Evolutionary conservation across 1,140 invertebrate species (phyloP).

Genomic region (Galleria mellonella): DNA sequence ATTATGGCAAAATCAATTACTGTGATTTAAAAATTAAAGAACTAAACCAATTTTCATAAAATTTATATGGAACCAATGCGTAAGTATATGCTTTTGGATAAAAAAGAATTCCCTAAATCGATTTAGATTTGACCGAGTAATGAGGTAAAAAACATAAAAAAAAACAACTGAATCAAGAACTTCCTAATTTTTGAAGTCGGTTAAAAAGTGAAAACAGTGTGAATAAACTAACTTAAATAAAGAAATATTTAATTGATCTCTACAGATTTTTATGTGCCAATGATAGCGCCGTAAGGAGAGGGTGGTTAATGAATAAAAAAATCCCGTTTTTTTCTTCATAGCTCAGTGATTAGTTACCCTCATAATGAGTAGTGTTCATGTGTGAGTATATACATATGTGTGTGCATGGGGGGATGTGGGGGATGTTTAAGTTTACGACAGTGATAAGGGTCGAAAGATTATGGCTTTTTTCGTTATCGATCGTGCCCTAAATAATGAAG

Average conservation of each 20-base stretch:
- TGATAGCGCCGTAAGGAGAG: slow-evolving; percentile 54
- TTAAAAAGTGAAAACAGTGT: slow-evolving; percentile 2
- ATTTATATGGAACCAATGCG: no score
- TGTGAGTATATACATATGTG: slow-evolving; percentile 28
- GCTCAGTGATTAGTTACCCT: slow-evolving; percentile 72
- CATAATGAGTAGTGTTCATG: slow-evolving; percentile 51
- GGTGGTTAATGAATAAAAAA: slow-evolving; percentile 74
- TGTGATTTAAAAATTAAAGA: no score
- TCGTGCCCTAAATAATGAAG: background rate
- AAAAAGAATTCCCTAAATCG: no score
- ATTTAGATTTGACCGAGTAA: no score
- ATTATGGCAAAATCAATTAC: no score
- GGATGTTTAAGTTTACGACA: slow-evolving; percentile 2
- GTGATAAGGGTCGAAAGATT: slow-evolving; percentile 1
- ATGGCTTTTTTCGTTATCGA: background rate
- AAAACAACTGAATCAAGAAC: no score
- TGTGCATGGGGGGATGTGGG: slow-evolving; percentile 17
- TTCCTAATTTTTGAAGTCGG: no score
- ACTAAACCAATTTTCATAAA: no score
- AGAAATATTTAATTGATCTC: slow-evolving; percentile 9
- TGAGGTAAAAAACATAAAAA: no score
- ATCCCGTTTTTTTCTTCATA: slow-evolving; percentile 61
- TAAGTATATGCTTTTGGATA: no score
- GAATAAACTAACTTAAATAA: no score
- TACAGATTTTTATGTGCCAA: slow-evolving; percentile 15